These are phyloP conservation scores for Rhodinocichla rosea DNA, from an alignment of 2,113 vertebrate species.

Conservation along the genomic window DNA sequence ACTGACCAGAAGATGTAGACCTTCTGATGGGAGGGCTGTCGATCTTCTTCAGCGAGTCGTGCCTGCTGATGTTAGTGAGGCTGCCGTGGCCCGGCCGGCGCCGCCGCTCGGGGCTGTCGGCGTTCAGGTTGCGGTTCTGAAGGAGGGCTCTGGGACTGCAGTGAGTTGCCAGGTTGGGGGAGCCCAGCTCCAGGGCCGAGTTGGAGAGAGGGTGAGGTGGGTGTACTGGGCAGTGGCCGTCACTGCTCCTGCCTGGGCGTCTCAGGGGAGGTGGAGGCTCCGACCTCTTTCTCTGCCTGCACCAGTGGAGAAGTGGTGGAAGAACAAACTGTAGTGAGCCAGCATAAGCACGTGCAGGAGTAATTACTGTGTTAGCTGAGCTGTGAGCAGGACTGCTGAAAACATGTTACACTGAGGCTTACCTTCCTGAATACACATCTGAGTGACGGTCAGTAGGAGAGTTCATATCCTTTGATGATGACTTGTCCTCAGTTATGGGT, in stretches of 20 bases:
- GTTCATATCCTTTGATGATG: constrained; percentile 87
- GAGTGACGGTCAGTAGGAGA: constrained; percentile 88
- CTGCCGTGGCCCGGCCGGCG: constrained; percentile 87
- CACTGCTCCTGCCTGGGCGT: constrained; percentile 86
- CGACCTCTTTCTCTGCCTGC: constrained; percentile 88
- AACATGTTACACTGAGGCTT: not conserved
- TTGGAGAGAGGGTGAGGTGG: constrained; percentile 82
- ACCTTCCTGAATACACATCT: constrained; percentile 88
- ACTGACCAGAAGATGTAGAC: constrained; percentile 95
- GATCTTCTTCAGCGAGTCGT: constrained; percentile 92
- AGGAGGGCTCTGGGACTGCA: constrained; percentile 86
- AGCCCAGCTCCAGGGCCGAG: constrained; percentile 83
- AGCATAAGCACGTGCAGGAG: not conserved
- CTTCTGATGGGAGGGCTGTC: constrained; percentile 95
- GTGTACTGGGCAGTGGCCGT: constrained; percentile 87
- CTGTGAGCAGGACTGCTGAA: not conserved
- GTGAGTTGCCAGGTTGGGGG: constrained; percentile 81
- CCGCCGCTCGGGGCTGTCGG: constrained; percentile 89
- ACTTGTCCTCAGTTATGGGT: constrained; percentile 89
- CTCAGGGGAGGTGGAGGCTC: constrained; percentile 84
- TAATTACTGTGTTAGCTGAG: not conserved
- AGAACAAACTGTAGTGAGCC: not conserved
- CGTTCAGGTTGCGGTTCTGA: constrained; percentile 81
- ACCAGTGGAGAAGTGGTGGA: not conserved
- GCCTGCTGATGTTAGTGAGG: constrained; percentile 91